Evolutionary conservation across 2,797 vertebrate genomes (phyloP), one percentile per base, ranked within the genome.

Genomic region (Myotis findleyi): DNA sequence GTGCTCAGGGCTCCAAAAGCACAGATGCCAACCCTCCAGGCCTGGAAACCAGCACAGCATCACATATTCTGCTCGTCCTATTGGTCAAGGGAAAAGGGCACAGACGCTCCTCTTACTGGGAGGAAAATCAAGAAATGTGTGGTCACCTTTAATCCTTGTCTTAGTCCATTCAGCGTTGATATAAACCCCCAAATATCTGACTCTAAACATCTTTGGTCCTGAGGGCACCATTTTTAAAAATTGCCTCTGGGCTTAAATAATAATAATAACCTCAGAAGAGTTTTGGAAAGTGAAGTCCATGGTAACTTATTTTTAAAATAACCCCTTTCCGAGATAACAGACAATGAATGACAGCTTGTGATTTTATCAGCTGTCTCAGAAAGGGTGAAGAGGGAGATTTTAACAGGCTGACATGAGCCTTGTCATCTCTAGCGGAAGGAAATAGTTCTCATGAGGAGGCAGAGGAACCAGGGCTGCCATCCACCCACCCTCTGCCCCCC

Each of bases 331-430:
- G 47, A 59, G 30, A 86, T 51, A 88, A 80, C 9, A 83, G 69
- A 41, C 41, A 41, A 30, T 21, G 68, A 82, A 25, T 21, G 68
- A 82, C 77, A 95, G 59, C 17, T 14, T 44, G 27, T 4, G 55
- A 92, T 92, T 94, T 76, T 75, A 91, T 87, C 47, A 59, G 76
- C 72, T 76, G 53, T 73, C 88, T 91, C n/a, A 79, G 79, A 83
- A 88, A 91, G 38, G 14, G 51, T n/a, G 44, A 73, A 36, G 49
- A 27, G 68, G n/a, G 33, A 82, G 41, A 47, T 7, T 82, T 18
- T 7, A n/a, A 62, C 16, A 14, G 12, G 49, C 49, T 71, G 76
- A 59, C 11, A 4, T 10, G n/a, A 27, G 23, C 36, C 55, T 66
- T 59, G 36, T 62, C 73, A 14, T 49, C 82, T 82, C 3, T 11